Conservation (phyloP, 2,888 invertebrate genomes). For the Vesta saturnalis region DNA sequence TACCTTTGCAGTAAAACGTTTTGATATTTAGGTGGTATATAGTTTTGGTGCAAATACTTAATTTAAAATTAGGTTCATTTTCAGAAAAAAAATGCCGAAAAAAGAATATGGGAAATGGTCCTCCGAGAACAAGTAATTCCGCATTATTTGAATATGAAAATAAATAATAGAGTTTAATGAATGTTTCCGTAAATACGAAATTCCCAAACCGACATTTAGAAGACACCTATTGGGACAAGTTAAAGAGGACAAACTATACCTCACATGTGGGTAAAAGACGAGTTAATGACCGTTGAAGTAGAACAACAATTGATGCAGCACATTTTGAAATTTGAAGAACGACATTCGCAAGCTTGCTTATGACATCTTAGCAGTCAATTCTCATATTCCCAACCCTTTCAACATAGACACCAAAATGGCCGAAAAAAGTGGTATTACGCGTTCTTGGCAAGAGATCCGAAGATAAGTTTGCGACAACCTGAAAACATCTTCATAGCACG, state of each 20-base stretch:
- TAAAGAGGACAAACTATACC: not conserved
- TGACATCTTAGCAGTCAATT: slow-evolving; percentile 15
- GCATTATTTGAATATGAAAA: not conserved
- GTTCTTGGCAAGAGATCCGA: slow-evolving; percentile 21
- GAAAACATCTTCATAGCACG: slow-evolving; percentile 1
- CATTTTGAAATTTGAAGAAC: not conserved
- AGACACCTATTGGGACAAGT: not conserved
- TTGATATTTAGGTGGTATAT: not conserved
- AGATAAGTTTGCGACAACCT: slow-evolving; percentile 22
- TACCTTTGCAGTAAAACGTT: too few relatives aligned
- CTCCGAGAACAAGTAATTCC: not conserved
- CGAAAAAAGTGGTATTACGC: slow-evolving; percentile 32
- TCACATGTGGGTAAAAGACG: not conserved
- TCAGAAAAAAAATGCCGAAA: not conserved
- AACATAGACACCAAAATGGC: not conserved
- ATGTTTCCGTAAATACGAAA: not conserved
- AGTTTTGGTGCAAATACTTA: not conserved
- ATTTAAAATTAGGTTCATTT: not conserved
- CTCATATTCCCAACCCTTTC: slow-evolving; percentile 22
- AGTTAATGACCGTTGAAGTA: not conserved
- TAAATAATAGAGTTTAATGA: not conserved
- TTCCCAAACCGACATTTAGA: not conserved
- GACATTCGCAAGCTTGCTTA: slow-evolving; percentile 19
- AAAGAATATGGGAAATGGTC: not conserved
- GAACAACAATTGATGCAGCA: not conserved